Base-by-base conservation (phyloP, 2,797 vertebrate genomes). In the Heteromormyrus szaboi region DNA sequence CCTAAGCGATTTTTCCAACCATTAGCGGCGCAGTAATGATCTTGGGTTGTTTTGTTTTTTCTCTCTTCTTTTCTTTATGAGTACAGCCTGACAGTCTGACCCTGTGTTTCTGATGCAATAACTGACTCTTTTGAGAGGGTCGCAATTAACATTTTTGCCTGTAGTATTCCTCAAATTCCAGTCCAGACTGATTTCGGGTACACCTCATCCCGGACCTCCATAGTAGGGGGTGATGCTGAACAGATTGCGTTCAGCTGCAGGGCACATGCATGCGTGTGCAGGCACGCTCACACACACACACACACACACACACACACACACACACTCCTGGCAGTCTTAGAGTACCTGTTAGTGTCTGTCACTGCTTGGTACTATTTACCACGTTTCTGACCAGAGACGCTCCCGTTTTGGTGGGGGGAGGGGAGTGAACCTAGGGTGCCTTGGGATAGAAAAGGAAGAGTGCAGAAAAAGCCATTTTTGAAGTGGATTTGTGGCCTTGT, bases 401-500 rank as follows among this genome's bases (percentile, higher is more conserved):
- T 90, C 89, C 59, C 33, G 17, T 91, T 91, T 87, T 17, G 9
- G 5, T 41, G 68, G 51, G n/a, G 53, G 56, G 59, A 29, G 48
- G 25, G 46, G 87, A 33, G 17, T 90, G 90, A 94, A 94, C 93
- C 84, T 76, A 87, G 93, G 94, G 94, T 93, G 95, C 95, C 94
- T 95, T 95, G 93, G 95, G 96, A 95, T 94, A 93, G 93, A 44
- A 89, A 92, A 92, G 93, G 90, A 95, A 95, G 95, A 96, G 95
- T 96, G 94, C 85, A 89, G 94, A 94, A 96, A 79, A 96, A 95
- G 94, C 95, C 94, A 95, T 96, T 96, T 96, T 94, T 95, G 96
- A 96, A 96, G 96, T 96, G 95, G 95, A 96, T 96, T 96, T 96
- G 93, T 96, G 96, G 92, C 94, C 95, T 95, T 95, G 95, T 96